phyloP scores from a whole-genome alignment of 2,113 vertebrate genomes.

The Peromyscus polionotus region DNA sequence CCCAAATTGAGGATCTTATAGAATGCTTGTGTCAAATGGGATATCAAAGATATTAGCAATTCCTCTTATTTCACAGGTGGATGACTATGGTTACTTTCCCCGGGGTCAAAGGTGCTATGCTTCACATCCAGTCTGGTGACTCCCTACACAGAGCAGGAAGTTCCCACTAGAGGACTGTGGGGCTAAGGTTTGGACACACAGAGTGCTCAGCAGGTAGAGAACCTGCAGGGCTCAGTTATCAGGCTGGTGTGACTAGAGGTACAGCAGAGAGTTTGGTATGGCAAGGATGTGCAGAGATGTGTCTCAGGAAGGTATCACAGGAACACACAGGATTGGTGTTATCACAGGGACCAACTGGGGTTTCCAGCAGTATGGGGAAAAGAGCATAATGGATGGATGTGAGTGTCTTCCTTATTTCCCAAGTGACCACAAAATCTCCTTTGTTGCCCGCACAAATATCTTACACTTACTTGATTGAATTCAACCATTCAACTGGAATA shows the following conservation, averaged over 20 bases:
- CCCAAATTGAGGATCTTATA: not conserved
- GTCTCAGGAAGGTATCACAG: accelerated
- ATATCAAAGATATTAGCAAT: too few species aligned
- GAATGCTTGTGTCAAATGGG: too few species aligned
- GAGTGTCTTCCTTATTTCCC: not conserved
- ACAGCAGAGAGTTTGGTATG: not conserved
- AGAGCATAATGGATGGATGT: accelerated
- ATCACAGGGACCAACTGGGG: not conserved
- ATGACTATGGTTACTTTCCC: too few species aligned
- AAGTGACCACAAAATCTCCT: not conserved
- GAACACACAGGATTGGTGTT: accelerated
- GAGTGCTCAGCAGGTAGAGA: too few species aligned
- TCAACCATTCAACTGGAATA: accelerated
- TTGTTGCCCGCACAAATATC: not conserved
- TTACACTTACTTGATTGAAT: not conserved
- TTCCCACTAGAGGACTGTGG: not conserved
- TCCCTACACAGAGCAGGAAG: not conserved
- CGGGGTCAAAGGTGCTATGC: accelerated
- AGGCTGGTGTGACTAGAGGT: too few species aligned
- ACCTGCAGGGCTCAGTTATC: too few species aligned
- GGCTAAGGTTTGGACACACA: too few species aligned
- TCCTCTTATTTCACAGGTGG: not conserved
- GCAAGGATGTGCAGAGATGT: not conserved
- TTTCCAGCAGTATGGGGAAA: accelerated
- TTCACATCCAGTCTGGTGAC: not conserved